phyloP scores from a whole-genome alignment of 2,888 invertebrate species.

The Nebria brevicollis region DNA sequence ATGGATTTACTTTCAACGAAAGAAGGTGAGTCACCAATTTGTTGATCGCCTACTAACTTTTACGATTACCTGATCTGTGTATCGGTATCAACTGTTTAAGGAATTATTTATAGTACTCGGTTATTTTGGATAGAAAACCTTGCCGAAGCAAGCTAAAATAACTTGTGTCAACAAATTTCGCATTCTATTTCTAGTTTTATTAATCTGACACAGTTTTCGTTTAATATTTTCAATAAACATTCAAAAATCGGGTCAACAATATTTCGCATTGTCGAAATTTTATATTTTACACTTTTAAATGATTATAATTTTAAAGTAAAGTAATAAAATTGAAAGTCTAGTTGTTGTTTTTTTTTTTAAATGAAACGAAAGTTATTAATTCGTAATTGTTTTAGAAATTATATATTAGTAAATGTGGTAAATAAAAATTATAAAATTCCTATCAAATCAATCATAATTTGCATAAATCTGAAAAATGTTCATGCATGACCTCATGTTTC shows the following conservation, averaged over 20 bases:
- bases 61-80: slow-evolving; percentile 42
- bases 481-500: background rate
- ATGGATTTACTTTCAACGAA: slow-evolving; percentile 59
- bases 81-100: background rate
- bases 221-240: no score
- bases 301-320: background rate
- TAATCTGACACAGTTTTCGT: no score
- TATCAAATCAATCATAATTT: background rate
- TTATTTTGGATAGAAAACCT: background rate
- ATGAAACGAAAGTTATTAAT: background rate
- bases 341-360: background rate
- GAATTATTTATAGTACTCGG: background rate
- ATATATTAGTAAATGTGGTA: background rate
- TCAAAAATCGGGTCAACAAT: no score
- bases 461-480: background rate
- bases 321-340: background rate
- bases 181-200: background rate
- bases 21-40: slow-evolving; percentile 60
- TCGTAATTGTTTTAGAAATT: background rate
- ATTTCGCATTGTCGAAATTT: background rate
- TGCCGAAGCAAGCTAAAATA: background rate
- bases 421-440: background rate
- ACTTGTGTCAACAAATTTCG: background rate
- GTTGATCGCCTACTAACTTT: slow-evolving; percentile 53
- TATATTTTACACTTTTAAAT: background rate